Conservation (phyloP, 2,888 invertebrate species). For the Nephrotoma appendiculata region DNA sequence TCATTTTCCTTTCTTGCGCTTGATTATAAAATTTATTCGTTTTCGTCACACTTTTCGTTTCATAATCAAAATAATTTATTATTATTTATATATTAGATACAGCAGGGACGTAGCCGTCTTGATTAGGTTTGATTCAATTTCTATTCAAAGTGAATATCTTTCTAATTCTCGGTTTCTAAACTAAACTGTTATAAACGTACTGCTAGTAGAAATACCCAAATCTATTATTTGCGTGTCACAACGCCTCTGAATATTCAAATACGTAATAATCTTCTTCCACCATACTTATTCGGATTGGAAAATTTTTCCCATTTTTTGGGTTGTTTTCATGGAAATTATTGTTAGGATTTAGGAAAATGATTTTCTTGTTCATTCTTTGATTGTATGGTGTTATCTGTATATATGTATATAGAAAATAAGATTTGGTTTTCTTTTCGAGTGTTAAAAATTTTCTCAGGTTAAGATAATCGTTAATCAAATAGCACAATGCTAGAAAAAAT, state of each 20-base stretch:
- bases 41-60: background rate
- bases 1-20: background rate
- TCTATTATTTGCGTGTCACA: background rate
- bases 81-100: background rate
- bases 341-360: background rate
- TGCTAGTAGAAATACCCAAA: background rate
- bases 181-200: too few species aligned
- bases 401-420: background rate
- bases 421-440: background rate
- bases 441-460: background rate
- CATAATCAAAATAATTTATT: background rate
- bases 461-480: background rate
- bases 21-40: background rate
- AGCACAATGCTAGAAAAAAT: background rate
- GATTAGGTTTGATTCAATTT: background rate
- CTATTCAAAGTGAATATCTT: background rate
- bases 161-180: background rate
- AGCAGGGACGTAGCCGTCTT: background rate
- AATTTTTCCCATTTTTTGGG: background rate
- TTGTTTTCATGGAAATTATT: background rate
- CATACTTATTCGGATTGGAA: background rate
- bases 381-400: background rate
- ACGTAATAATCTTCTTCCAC: background rate
- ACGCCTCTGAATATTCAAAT: background rate
- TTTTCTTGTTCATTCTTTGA: background rate